Percentiles rank a stretch among this genome's conserved stretches.
phyloP scores from a whole-genome alignment of 2,888 invertebrate species.

The Limnephilus rhombicus region DNA sequence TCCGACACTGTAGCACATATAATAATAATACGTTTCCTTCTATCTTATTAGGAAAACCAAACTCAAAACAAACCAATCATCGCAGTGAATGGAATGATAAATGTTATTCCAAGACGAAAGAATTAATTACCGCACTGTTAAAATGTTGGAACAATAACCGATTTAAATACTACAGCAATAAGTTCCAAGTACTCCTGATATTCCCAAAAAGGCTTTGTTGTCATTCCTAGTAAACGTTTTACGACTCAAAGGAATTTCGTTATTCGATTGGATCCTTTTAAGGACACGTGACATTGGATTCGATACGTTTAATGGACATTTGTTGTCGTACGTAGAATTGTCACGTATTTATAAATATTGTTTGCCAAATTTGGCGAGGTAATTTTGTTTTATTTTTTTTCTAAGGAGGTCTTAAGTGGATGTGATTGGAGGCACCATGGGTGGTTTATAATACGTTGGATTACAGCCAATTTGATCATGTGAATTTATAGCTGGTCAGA shows the following conservation, averaged over 20 bases:
- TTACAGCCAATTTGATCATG: not conserved
- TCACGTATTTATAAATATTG: not conserved
- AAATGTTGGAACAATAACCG: not conserved
- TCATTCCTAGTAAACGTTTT: not conserved
- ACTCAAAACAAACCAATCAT: not conserved
- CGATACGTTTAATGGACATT: not conserved
- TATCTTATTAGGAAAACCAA: not conserved
- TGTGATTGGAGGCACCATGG: constrained; percentile 8
- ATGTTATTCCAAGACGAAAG: not conserved
- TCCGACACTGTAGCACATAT: not conserved
- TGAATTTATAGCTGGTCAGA: not conserved
- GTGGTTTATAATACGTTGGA: not conserved
- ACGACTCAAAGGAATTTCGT: not conserved
- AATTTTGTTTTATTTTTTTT: not conserved
- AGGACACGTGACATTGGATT: not conserved
- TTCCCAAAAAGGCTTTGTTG: not conserved
- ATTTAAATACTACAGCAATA: not conserved
- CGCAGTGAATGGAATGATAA: not conserved
- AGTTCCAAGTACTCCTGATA: not conserved
- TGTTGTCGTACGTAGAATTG: not conserved
- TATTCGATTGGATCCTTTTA: not conserved
- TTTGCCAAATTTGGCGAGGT: not conserved
- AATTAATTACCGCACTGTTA: not conserved
- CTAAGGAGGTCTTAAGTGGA: not conserved
- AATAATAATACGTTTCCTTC: not conserved